Conservation (phyloP, 2,113 vertebrate genomes). For the Pollimyrus isidori region DNA sequence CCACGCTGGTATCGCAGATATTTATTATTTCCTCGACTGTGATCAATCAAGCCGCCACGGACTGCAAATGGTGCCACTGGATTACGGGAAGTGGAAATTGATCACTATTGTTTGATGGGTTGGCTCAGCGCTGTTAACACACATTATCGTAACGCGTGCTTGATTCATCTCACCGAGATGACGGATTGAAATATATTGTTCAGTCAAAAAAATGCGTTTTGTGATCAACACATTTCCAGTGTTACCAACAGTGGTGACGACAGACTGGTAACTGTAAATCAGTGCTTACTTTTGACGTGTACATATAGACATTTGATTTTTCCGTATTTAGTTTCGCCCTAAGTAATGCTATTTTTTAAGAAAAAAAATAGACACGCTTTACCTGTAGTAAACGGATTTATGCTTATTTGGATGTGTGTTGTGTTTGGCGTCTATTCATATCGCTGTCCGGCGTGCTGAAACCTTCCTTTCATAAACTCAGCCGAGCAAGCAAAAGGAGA, state of each 20-base stretch:
- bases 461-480: conserved; percentile 9
- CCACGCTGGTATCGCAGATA: background rate
- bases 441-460: conserved; percentile 60
- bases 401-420: background rate
- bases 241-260: background rate
- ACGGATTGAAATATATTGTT: background rate
- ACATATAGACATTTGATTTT: background rate
- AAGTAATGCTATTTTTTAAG: background rate
- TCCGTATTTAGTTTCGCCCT: background rate
- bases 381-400: background rate
- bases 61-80: background rate
- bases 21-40: background rate
- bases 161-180: background rate
- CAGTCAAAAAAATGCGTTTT: background rate
- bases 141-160: background rate
- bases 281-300: background rate
- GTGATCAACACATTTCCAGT: background rate
- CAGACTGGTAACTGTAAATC: background rate
- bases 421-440: conserved; percentile 9
- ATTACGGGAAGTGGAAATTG: background rate
- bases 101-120: background rate
- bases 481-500: background rate
- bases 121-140: background rate
- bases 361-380: background rate
- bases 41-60: conserved; percentile 9